Base-by-base conservation (phyloP, 1,140 invertebrate species). In the Ptiloglossa arizonensis region DNA sequence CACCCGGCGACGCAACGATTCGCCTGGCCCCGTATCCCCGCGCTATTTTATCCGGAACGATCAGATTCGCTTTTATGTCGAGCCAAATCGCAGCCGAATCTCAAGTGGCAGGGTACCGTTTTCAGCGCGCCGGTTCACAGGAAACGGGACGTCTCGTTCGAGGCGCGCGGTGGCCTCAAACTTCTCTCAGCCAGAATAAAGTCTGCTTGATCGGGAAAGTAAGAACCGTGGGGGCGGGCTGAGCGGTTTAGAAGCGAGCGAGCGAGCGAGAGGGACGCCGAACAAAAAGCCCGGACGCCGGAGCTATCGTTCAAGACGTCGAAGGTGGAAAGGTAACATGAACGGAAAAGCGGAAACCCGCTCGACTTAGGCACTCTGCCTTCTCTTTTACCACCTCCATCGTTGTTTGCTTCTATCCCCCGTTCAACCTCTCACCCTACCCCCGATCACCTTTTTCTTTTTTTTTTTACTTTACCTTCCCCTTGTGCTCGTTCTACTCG, bases 281-380 rank as follows among this genome's bases (percentile, higher is more conserved):
- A 82, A 69, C 79, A 81, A 79, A 66, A 77, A 79, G 66, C 35
- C 54, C 50, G 48, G 54, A 73, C 62, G 79, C 60, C 52, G 63
- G 52, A 78, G 78, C 72, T 78, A 81, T 85, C 83, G 73, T 81
- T 81, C 79, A 63, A 54, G 56, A 66, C 52, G 69, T 79, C 74
- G 79, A 79, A 85, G 74, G 70, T 79, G 82, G 66, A 79, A 85
- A 85, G 74, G 66, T 81, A 79, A 85, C 66, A 63, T 38, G 79
- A 81, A 85, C 74, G 79, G 78, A 84, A 79, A 85, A 81, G 79
- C 74, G 66, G 60, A 85, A 85, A 85, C 60, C 79, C 64, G 78
- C 54, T 81, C 69, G 79, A 84, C 83, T 84, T 71, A 72, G 69
- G 38, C 54, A 52, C 46, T 73, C 63, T 70, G 52, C 22, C 46